These are phyloP conservation scores for Bombus cullumanus DNA, from an alignment of 1,140 invertebrate genomes.

Conservation along the genomic window DNA sequence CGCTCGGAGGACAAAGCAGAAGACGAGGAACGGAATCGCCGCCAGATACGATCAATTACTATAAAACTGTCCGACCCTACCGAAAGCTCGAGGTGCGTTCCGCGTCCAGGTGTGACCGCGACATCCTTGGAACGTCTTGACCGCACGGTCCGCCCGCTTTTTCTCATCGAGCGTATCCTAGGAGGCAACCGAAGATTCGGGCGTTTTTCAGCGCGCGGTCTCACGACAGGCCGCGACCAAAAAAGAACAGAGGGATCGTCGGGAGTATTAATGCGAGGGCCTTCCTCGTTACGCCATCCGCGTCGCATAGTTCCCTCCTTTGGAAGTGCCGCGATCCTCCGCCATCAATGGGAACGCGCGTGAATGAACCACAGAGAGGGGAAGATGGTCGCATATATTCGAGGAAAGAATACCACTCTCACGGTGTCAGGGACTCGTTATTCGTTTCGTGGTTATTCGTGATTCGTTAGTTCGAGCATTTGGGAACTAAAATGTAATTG, in stretches of 20 bases:
- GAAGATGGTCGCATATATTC: conserved; percentile 1
- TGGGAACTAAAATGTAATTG: neutral
- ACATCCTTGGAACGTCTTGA: conserved; percentile 76
- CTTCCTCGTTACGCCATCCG: conserved; percentile 80
- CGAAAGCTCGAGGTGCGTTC: conserved; percentile 50
- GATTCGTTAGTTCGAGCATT: neutral
- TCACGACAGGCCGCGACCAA: conserved; percentile 27
- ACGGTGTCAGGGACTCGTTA: conserved; percentile 62
- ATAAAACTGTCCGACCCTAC: conserved; percentile 50
- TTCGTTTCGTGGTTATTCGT: neutral
- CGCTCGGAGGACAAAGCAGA: neutral
- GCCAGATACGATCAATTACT: conserved; percentile 52
- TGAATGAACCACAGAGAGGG: conserved; percentile 75
- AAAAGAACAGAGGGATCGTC: neutral
- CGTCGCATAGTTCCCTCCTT: conserved; percentile 77
- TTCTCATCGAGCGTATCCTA: conserved; percentile 39
- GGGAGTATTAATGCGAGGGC: conserved; percentile 68
- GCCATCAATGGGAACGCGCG: conserved; percentile 80
- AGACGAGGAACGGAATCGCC: conserved; percentile 15
- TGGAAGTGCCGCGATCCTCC: conserved; percentile 64
- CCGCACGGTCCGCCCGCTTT: conserved; percentile 46
- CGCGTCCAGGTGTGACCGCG: conserved; percentile 73
- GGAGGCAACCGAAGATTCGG: conserved; percentile 6
- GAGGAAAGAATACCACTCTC: conserved; percentile 78
- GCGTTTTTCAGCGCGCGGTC: conserved; percentile 47